Evolutionary conservation across 2,797 vertebrate genomes (phyloP), one percentile per base, ranked within the genome.

Genomic region (Sebastes baramenuke): DNA sequence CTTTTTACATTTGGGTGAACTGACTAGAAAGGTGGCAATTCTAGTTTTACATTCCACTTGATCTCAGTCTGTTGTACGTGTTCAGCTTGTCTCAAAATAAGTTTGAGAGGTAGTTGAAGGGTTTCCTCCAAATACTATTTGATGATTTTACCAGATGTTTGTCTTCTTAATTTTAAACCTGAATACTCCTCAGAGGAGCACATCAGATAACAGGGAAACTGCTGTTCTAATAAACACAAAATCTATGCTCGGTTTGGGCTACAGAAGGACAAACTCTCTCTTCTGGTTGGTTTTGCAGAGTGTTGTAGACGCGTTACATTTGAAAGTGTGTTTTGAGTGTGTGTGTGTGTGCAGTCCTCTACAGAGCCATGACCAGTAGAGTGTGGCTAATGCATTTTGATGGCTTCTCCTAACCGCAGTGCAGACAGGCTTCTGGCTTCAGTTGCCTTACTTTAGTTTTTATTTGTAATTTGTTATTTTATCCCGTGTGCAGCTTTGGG

Each of bases 401-500:
- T 72, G 54, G 16, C 12, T 62, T 73, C 42, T 79, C 52, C 72
- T 68, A 10, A 55, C 32, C 0, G 14, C 60, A 54, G n/a, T 65
- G 76, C 67, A 74, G 61, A 58, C 38, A 32, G 18, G 29, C 46
- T 54, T 65, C 29, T 5, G 11, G 61, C 67, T 68, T 72, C 55
- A 36, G 32, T 60, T 59, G 55, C 3, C 54, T 61, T 27, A 5
- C 38, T 66, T 61, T 29, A 20, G 6, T 70, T 70, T 72, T 49
- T 24, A 42, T 46, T 25, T 65, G 9, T 60, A 8, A 32, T 68
- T 64, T 46, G 4, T 34, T 52, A n/a, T 77, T 70, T 71, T 22
- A 34, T 8, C 72, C 8, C 4, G 10, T 46, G 8, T 87, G 58
- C 94, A 99, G 99, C 94, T 99, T 99, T 90, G 99, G 99, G 79